phyloP scores from a whole-genome alignment of 2,797 vertebrate genomes.

The Gymnocypris eckloni region DNA sequence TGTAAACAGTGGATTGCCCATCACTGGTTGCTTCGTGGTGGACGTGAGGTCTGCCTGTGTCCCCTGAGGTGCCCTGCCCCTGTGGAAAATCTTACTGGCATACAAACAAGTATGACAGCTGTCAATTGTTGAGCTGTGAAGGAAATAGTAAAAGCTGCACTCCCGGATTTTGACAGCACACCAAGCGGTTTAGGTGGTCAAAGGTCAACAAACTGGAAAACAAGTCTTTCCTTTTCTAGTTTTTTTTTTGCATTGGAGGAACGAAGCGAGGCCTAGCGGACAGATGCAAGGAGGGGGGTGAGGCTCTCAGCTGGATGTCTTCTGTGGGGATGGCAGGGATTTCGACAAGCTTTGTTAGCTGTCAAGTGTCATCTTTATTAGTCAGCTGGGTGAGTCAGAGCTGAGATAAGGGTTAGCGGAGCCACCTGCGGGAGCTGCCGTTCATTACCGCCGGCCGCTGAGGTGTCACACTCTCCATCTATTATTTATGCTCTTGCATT shows the following conservation, averaged over 20 bases:
- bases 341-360: conserved; percentile 77
- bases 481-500: conserved; percentile 84
- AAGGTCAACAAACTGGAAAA: conserved; percentile 64
- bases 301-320: conserved; percentile 56
- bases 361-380: conserved; percentile 86
- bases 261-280: conserved; percentile 46
- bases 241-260: conserved; percentile 44
- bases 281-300: conserved; percentile 44
- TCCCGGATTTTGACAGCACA: conserved; percentile 54
- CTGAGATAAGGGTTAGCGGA: conserved; percentile 69
- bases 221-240: conserved; percentile 58
- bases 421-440: conserved; percentile 75
- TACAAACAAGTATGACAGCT: conserved; percentile 59
- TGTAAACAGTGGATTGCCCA: conserved; percentile 78
- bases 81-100: conserved; percentile 61
- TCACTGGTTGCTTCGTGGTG: conserved; percentile 67
- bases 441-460: conserved; percentile 79
- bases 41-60: conserved; percentile 63
- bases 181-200: conserved; percentile 63
- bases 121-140: conserved; percentile 62
- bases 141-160: conserved; percentile 52
- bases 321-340: conserved; percentile 54
- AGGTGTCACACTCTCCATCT: conserved; percentile 79
- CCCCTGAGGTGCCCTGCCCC: conserved; percentile 62
- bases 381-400: conserved; percentile 77